Evolutionary conservation across 2,797 vertebrate species (phyloP).

Genomic region (Falco concolor): DNA sequence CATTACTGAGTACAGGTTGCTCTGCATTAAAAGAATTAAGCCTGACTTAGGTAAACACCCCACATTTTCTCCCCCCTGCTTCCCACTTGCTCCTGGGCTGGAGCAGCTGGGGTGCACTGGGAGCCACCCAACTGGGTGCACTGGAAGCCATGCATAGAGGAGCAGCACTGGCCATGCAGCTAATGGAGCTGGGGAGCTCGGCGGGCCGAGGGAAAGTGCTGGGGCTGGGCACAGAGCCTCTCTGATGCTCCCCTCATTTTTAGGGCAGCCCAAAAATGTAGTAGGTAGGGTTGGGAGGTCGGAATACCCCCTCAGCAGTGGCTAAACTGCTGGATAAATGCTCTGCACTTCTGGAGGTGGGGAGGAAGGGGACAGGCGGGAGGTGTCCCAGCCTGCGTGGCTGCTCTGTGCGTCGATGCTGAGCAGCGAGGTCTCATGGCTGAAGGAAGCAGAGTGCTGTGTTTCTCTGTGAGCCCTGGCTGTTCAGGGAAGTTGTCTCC

Average conservation of each 20-base stretch:
- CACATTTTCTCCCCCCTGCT: background rate
- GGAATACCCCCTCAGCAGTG: background rate
- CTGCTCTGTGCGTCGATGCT: rapidly evolving
- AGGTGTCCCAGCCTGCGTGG: rapidly evolving
- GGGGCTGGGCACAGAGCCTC: background rate
- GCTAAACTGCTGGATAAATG: background rate
- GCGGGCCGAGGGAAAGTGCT: background rate
- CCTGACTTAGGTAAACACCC: background rate
- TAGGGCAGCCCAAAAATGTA: background rate
- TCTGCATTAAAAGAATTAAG: background rate
- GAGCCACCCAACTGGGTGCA: background rate
- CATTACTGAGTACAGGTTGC: background rate
- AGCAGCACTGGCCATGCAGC: rapidly evolving
- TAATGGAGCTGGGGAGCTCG: rapidly evolving
- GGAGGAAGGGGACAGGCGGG: background rate
- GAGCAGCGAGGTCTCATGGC: background rate
- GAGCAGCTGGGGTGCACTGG: rapidly evolving
- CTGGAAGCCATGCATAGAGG: background rate
- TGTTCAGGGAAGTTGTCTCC: background rate
- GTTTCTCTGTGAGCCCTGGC: background rate
- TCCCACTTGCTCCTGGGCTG: background rate
- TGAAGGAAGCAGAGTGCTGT: background rate
- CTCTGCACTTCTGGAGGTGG: background rate
- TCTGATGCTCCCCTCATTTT: background rate
- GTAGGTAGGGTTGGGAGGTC: rapidly evolving